A percentile compares a stretch with the other conserved stretches of the same genome.
Evolutionary conservation across 2,888 invertebrate genomes (phyloP).

Genomic region (Eurytoma californica): DNA sequence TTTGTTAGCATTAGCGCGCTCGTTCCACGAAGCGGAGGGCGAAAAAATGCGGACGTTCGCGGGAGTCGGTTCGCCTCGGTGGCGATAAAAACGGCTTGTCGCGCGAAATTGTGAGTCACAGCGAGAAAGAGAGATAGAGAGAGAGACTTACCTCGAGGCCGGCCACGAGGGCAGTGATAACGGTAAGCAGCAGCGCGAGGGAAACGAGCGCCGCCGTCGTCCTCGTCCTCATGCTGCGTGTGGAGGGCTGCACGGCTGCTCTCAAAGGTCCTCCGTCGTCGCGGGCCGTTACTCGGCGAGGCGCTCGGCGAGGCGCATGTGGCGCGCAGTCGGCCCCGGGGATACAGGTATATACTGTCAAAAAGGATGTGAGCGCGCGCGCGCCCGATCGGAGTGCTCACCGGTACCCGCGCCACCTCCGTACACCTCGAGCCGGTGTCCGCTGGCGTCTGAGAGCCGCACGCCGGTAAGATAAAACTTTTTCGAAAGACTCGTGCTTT

Average conservation of each 20-base stretch:
- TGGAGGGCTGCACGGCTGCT: neutral
- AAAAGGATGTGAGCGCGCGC: neutral
- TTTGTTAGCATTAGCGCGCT: neutral
- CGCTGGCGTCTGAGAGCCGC: conserved; percentile 71
- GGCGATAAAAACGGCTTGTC: neutral
- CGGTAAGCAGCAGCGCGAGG: conserved; percentile 11
- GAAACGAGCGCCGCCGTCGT: neutral
- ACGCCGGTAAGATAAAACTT: conserved; percentile 74
- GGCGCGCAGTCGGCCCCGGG: neutral
- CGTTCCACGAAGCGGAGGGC: neutral
- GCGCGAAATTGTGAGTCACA: neutral
- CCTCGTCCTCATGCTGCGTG: conserved; percentile 16
- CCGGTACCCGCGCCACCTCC: neutral
- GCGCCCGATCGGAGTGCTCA: too few species aligned
- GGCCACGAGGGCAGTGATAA: conserved; percentile 31
- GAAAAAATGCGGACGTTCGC: neutral
- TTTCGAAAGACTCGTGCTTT: conserved; percentile 68
- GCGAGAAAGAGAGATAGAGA: neutral
- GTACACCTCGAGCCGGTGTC: conserved; percentile 71
- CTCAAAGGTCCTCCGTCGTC: neutral
- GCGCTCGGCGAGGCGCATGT: neutral
- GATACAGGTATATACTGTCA: neutral
- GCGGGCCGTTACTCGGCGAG: neutral
- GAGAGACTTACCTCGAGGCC: conserved; percentile 43
- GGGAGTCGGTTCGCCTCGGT: too few species aligned